These are phyloP conservation scores for Stichodactyla helianthus DNA, from an alignment of 64 coral and sea anemone genomes.

Conservation along the genomic window DNA sequence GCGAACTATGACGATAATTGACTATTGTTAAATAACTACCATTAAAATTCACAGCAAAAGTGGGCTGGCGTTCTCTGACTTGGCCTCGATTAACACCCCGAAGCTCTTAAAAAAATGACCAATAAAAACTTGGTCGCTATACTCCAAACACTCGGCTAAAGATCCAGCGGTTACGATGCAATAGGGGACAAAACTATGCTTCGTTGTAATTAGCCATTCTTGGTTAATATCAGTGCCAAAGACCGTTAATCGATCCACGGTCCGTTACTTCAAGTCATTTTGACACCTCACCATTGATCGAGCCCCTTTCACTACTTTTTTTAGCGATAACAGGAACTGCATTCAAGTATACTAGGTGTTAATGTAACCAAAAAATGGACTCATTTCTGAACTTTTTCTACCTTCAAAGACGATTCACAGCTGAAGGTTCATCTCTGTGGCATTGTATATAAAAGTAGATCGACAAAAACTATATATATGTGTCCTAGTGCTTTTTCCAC, in stretches of 20 bases:
- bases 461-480: neutral
- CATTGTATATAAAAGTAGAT: constrained; percentile 6
- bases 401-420: constrained; percentile 31
- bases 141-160: constrained; percentile 14
- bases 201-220: constrained; percentile 28
- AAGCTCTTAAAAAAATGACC: constrained; percentile 11
- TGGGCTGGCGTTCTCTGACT: constrained; percentile 15
- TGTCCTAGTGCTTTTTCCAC: neutral
- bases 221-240: constrained; percentile 32
- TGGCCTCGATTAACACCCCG: constrained; percentile 35
- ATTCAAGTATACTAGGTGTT: constrained; percentile 51
- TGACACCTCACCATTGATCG: constrained; percentile 26
- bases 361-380: constrained; percentile 37
- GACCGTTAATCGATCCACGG: constrained; percentile 51
- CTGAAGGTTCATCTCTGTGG: constrained; percentile 29
- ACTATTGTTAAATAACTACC: constrained; percentile 46
- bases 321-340: constrained; percentile 18
- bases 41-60: constrained; percentile 42
- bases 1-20: constrained; percentile 37
- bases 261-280: constrained; percentile 36
- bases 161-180: constrained; percentile 24
- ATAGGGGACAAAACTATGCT: constrained; percentile 2
- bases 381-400: constrained; percentile 18
- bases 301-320: constrained; percentile 24
- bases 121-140: constrained; percentile 35